A percentile compares a stretch with the other conserved stretches of the same genome.
Conservation (phyloP, 2,888 invertebrate genomes). For the Mactromeris polynyma region DNA sequence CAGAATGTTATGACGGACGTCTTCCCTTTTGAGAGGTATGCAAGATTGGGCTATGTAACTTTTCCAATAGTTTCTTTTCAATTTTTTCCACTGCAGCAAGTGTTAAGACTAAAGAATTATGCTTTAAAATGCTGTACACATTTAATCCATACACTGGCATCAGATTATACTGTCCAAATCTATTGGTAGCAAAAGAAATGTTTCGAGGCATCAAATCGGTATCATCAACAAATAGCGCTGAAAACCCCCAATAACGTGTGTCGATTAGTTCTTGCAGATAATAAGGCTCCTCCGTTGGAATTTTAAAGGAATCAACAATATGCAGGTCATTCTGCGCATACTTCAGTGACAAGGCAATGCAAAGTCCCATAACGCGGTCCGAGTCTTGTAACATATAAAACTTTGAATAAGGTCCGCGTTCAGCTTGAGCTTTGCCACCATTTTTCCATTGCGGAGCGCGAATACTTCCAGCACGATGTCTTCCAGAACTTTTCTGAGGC, state of each 20-base stretch:
- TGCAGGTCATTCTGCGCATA: conserved; percentile 97
- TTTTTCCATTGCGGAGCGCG: conserved; percentile 93
- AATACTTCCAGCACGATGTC: conserved; percentile 96
- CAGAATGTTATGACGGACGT: not conserved
- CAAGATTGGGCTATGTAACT: conserved; percentile 71
- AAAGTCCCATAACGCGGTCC: conserved; percentile 93
- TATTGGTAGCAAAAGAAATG: conserved; percentile 93
- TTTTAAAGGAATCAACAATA: conserved; percentile 94
- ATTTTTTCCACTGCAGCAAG: conserved; percentile 94
- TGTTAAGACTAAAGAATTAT: conserved; percentile 96
- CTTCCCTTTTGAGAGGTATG: not conserved
- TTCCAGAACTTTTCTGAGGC: conserved; percentile 97
- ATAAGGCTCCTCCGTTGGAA: conserved; percentile 93
- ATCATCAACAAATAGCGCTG: conserved; percentile 96
- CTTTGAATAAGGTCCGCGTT: conserved; percentile 95
- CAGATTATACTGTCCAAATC: conserved; percentile 94
- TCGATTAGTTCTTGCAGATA: conserved; percentile 94
- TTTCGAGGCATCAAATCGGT: conserved; percentile 95
- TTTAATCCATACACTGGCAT: conserved; percentile 98
- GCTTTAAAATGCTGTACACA: conserved; percentile 98
- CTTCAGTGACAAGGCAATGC: conserved; percentile 95
- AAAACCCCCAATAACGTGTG: conserved; percentile 97
- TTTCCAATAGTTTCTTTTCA: conserved; percentile 89
- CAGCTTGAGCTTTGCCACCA: conserved; percentile 95
- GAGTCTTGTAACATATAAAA: conserved; percentile 97